These are phyloP conservation scores for Silurus glanis DNA, from an alignment of 2,113 vertebrate genomes.

Conservation along the genomic window DNA sequence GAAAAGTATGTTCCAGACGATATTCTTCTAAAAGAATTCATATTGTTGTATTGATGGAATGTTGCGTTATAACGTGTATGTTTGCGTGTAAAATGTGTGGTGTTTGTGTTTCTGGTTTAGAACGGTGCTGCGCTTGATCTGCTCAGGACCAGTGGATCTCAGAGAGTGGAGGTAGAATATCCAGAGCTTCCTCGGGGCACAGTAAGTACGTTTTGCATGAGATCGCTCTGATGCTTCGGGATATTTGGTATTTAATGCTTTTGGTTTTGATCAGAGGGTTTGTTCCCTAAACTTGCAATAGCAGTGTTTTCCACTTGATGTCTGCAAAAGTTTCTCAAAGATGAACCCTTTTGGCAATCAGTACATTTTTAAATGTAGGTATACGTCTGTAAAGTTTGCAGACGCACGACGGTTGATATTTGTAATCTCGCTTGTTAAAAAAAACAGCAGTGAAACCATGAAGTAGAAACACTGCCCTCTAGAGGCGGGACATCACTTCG, in stretches of 20 bases:
- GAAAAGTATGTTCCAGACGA: no score
- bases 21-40: no score
- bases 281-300: background rate
- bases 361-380: no score
- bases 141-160: background rate
- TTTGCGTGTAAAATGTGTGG: background rate
- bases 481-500: no score
- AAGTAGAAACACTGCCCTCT: no score
- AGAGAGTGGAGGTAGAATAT: background rate
- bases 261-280: background rate
- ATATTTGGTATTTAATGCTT: no score
- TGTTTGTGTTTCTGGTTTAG: constrained; percentile 25
- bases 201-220: background rate
- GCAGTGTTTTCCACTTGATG: background rate
- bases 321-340: background rate
- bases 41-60: no score
- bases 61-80: no score
- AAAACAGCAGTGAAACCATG: no score
- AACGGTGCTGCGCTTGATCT: constrained; percentile 3
- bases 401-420: no score
- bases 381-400: no score
- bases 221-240: background rate
- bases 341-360: background rate
- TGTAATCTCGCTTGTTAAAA: no score
- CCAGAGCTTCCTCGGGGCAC: background rate